These are phyloP conservation scores for Shargacucullia verbasci DNA, from an alignment of 2,888 invertebrate genomes.

Conservation along the genomic window DNA sequence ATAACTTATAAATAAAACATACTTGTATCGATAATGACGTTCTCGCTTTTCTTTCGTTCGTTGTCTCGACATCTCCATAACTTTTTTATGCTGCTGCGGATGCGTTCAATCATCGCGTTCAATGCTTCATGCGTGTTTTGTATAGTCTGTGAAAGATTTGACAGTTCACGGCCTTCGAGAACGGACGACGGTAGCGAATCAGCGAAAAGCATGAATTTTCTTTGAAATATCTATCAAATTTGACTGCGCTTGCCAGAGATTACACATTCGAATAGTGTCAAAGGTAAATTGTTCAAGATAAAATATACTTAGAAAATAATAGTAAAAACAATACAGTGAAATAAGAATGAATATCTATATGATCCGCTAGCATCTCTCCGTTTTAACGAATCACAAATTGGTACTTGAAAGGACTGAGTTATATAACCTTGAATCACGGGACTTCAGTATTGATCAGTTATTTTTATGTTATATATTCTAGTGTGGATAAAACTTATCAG, in stretches of 20 bases:
- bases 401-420: slow-evolving; percentile 81
- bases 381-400: slow-evolving; percentile 61
- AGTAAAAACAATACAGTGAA: slow-evolving; percentile 41
- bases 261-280: slow-evolving; percentile 78
- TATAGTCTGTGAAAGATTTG: slow-evolving; percentile 34
- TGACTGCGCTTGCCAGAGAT: slow-evolving; percentile 76
- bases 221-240: slow-evolving; percentile 77
- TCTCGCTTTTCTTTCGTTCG: too few species aligned
- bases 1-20: too few species aligned
- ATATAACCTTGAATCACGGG: slow-evolving; percentile 89
- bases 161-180: slow-evolving; percentile 55
- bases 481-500: slow-evolving; percentile 58
- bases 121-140: too few species aligned
- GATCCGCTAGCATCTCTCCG: slow-evolving; percentile 56
- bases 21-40: too few species aligned
- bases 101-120: too few species aligned
- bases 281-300: slow-evolving; percentile 77
- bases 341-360: slow-evolving; percentile 38
- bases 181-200: slow-evolving; percentile 59
- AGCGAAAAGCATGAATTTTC: slow-evolving; percentile 72
- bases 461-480: slow-evolving; percentile 62
- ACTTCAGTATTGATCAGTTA: slow-evolving; percentile 82
- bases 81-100: too few species aligned
- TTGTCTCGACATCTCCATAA: too few species aligned
- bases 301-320: slow-evolving; percentile 53